Conservation (phyloP, 2,888 invertebrate species). For the Lepidocyrtoides sp. region DNA sequence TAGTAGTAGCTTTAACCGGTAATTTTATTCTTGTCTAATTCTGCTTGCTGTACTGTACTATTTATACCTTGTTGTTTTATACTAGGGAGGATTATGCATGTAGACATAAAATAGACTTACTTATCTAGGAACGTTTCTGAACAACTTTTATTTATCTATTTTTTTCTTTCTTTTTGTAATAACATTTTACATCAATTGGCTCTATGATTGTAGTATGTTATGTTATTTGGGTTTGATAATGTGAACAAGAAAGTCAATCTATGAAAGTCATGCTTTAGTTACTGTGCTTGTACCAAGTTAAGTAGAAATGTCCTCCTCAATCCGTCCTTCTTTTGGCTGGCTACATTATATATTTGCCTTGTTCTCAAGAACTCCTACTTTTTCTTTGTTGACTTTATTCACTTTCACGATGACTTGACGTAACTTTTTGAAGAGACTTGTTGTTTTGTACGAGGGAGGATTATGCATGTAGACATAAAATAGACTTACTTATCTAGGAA, state of each 20-base stretch:
- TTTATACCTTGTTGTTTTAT: no score
- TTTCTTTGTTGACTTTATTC: constrained; percentile 74
- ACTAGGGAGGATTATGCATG: no score
- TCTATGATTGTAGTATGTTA: neutral
- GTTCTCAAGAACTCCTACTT: constrained; percentile 12
- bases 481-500: no score
- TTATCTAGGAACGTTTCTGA: no score
- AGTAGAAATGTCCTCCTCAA: neutral
- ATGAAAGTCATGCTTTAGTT: neutral
- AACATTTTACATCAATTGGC: constrained; percentile 23
- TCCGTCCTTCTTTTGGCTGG: neutral
- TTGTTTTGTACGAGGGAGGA: no score
- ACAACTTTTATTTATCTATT: no score
- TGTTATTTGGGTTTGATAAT: neutral
- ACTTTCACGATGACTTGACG: constrained; percentile 54
- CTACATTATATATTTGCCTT: constrained; percentile 33
- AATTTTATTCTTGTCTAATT: no score
- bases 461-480: no score
- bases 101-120: no score
- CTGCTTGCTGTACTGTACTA: no score
- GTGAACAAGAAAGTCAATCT: constrained; percentile 3
- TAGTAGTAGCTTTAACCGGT: no score
- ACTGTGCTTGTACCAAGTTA: constrained; percentile 4
- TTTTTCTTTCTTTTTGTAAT: constrained; percentile 1
- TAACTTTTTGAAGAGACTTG: constrained; percentile 70